These are phyloP conservation scores for Psylliodes chrysocephalus DNA, from an alignment of 2,888 invertebrate species.

Conservation along the genomic window DNA sequence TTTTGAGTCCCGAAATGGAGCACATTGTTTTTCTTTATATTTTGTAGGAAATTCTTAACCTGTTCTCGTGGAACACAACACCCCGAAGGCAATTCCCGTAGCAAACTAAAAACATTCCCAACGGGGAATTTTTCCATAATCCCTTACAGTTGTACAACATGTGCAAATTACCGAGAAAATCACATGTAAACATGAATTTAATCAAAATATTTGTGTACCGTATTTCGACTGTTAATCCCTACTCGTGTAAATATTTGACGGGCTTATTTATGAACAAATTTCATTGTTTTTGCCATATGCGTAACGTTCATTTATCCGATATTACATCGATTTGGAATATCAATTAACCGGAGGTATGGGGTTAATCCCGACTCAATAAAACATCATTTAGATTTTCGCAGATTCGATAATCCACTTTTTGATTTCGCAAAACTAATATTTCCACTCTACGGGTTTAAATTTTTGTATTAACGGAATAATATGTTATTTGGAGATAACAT, in stretches of 20 bases:
- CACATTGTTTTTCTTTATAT: no score
- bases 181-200: conserved; percentile 19
- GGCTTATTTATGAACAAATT: conserved; percentile 13
- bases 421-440: no score
- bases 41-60: no score
- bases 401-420: not conserved
- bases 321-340: not conserved
- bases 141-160: not conserved
- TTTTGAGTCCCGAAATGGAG: no score
- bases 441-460: no score
- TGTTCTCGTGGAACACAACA: no score
- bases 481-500: no score
- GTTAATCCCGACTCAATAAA: not conserved
- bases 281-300: not conserved
- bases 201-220: conserved; percentile 25
- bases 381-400: not conserved
- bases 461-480: no score
- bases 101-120: no score
- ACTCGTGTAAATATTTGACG: conserved; percentile 18
- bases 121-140: not conserved
- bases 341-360: not conserved
- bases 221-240: conserved; percentile 12
- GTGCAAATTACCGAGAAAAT: not conserved
- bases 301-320: conserved; percentile 6
- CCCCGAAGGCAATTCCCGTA: no score